A percentile compares a stretch with the other conserved stretches of the same genome.
These are phyloP conservation scores for Synanthedon tipuliformis DNA, from an alignment of 2,888 invertebrate species.

Conservation along the genomic window DNA sequence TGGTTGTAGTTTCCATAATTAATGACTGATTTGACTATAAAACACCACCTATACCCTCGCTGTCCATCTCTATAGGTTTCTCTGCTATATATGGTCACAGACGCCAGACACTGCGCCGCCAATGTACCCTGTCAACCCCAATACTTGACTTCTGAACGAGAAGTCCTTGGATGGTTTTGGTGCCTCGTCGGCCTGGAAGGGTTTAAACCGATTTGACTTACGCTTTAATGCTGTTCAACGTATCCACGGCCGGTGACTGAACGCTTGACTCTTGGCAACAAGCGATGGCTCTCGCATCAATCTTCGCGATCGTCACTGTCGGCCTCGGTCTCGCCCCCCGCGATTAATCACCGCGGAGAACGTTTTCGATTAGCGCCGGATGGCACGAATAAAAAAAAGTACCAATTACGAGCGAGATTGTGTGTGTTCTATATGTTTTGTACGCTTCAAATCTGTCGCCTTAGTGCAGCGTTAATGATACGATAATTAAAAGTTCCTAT, in stretches of 20 bases:
- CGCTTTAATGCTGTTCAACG: not conserved
- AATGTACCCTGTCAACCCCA: too few relatives aligned
- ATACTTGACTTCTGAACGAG: too few relatives aligned
- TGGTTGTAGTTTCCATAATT: too few relatives aligned
- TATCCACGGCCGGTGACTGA: constrained; percentile 11
- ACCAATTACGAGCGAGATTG: constrained; percentile 37
- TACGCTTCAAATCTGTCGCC: not conserved
- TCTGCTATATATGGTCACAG: too few relatives aligned
- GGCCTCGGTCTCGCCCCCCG: constrained; percentile 40
- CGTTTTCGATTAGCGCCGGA: constrained; percentile 63
- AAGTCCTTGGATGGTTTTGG: too few relatives aligned
- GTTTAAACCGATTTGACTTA: not conserved
- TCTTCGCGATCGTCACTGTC: constrained; percentile 57
- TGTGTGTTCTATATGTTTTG: constrained; percentile 13
- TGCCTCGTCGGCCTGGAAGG: too few relatives aligned
- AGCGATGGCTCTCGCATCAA: constrained; percentile 38
- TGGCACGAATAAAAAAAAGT: constrained; percentile 27
- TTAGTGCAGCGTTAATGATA: constrained; percentile 1
- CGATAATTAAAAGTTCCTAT: not conserved
- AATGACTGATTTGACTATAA: too few relatives aligned
- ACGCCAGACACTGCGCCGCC: too few relatives aligned
- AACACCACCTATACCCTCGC: too few relatives aligned
- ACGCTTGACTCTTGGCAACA: constrained; percentile 34
- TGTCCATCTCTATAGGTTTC: too few relatives aligned
- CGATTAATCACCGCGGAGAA: constrained; percentile 56